Base-by-base conservation (phyloP, 2,888 invertebrate genomes). In the Cephus pygmeus region DNA sequence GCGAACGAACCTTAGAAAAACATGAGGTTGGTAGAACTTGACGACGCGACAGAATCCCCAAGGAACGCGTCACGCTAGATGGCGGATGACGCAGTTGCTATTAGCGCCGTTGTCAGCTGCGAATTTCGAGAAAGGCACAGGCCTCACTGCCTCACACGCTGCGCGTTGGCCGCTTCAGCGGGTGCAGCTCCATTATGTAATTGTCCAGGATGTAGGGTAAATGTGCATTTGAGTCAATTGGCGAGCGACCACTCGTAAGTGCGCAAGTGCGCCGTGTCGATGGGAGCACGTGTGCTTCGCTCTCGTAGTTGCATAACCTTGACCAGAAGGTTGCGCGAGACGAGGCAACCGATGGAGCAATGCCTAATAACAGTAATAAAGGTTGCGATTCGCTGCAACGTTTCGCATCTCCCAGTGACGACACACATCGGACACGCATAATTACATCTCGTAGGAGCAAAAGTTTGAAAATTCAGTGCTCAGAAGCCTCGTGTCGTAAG, bases 191-290 rank as follows among this genome's bases (percentile, higher is more conserved):
- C 85, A 90, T 90, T 90, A 90, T 87, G 87, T 87, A 88, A 90
- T 90, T 88, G 87, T 83, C 85, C 85, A 85, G 86, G 88, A 90
- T 89, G 87, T 90, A 89, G 90, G 89, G 88, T 91, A 89, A 90
- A 88, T 88, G 88, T 90, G 88, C 88, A 90, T 91, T 91, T 88
- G 88, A 90, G 87, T 88, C 90, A 90, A 91, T 91, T 90, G 90
- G 83, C 86, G 82, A 83, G 40, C 31, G 36, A 69, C 79, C 77
- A 77, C 79, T 76, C 36, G 71, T 30, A 40, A 68, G 75, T 35
- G 35, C 34, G 11, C 1, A 11, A 34, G 34, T 35, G 35, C 36
- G 71, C 68, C 23, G 69, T 76, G 77, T 80, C 78, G 79, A 79
- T 77, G 75, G 69, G 75, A 85, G 81, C 86, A 87, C 87, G 85